These are phyloP conservation scores for Plebejus argus DNA, from an alignment of 2,888 invertebrate species.

Conservation along the genomic window DNA sequence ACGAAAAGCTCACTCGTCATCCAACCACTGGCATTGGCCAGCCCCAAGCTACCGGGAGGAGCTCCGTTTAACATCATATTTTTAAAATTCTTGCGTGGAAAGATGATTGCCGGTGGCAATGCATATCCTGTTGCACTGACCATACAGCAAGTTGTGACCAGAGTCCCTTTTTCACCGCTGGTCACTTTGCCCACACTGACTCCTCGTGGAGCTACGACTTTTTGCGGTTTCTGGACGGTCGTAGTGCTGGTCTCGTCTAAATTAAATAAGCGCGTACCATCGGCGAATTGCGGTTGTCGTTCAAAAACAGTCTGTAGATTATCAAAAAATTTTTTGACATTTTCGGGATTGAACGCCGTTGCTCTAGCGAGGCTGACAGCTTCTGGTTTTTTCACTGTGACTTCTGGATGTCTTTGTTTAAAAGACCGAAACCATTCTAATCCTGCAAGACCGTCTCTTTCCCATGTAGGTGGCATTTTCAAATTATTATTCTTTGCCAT, in stretches of 20 bases:
- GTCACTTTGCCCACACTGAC: conserved; percentile 26
- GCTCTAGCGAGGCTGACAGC: conserved; percentile 34
- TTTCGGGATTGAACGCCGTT: conserved; percentile 37
- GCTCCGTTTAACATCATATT: conserved; percentile 36
- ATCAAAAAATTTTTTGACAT: conserved; percentile 33
- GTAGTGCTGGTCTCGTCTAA: conserved; percentile 40
- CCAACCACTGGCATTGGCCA: conserved; percentile 38
- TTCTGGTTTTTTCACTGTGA: conserved; percentile 26
- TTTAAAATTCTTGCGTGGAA: conserved; percentile 41
- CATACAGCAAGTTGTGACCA: conserved; percentile 42
- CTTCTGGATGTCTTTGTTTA: conserved; percentile 23
- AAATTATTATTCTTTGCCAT: conserved; percentile 19
- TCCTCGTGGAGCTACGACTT: conserved; percentile 27
- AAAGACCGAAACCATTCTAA: conserved; percentile 4
- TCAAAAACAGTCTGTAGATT: conserved; percentile 35
- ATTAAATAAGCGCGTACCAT: not conserved
- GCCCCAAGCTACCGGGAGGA: conserved; percentile 40
- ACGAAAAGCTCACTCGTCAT: conserved; percentile 39
- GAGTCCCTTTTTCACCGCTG: conserved; percentile 31
- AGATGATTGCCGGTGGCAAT: conserved; percentile 41
- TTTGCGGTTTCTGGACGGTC: conserved; percentile 38
- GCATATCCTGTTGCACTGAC: conserved; percentile 39
- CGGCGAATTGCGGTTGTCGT: conserved; percentile 34
- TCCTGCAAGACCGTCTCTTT: not conserved
- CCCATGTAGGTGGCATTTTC: conserved; percentile 14